Evolutionary conservation across 2,888 invertebrate species (phyloP).

Genomic region (Lysandra bellargus): DNA sequence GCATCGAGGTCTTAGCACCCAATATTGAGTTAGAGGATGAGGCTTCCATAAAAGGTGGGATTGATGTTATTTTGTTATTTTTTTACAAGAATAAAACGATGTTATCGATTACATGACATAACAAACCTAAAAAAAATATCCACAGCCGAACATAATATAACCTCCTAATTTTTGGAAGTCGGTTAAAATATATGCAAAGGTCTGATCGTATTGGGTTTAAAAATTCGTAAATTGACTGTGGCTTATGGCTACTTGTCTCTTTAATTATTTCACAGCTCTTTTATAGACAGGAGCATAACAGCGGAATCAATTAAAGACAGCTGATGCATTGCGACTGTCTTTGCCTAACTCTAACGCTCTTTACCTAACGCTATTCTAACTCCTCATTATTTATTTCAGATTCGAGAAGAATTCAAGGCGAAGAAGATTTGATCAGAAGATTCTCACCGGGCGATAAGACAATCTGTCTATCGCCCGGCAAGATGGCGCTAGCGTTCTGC

Average conservation of each 20-base stretch:
- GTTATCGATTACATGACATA: too few species aligned
- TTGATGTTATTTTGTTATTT: background rate
- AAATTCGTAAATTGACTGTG: too few species aligned
- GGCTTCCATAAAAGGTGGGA: slow-evolving; percentile 72
- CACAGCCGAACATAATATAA: too few species aligned
- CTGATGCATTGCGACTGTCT: background rate
- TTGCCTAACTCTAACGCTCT: background rate
- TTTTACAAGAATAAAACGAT: too few species aligned
- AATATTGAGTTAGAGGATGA: slow-evolving; percentile 86
- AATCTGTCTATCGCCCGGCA: slow-evolving; percentile 87
- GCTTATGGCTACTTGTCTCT: too few species aligned
- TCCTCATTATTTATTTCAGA: slow-evolving; percentile 51
- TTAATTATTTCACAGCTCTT: too few species aligned
- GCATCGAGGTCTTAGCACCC: slow-evolving; percentile 89
- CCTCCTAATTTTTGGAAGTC: too few species aligned
- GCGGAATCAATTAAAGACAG: background rate
- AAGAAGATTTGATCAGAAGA: slow-evolving; percentile 64
- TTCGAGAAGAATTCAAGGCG: slow-evolving; percentile 68
- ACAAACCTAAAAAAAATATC: too few species aligned
- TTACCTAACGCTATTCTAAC: background rate
- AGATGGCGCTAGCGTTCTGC: slow-evolving; percentile 88
- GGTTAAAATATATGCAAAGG: too few species aligned
- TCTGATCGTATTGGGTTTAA: too few species aligned
- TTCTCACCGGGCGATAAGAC: slow-evolving; percentile 82
- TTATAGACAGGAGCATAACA: too few species aligned